Evolutionary conservation across 2,888 invertebrate genomes (phyloP).

Genomic region (Harpalus rufipes): DNA sequence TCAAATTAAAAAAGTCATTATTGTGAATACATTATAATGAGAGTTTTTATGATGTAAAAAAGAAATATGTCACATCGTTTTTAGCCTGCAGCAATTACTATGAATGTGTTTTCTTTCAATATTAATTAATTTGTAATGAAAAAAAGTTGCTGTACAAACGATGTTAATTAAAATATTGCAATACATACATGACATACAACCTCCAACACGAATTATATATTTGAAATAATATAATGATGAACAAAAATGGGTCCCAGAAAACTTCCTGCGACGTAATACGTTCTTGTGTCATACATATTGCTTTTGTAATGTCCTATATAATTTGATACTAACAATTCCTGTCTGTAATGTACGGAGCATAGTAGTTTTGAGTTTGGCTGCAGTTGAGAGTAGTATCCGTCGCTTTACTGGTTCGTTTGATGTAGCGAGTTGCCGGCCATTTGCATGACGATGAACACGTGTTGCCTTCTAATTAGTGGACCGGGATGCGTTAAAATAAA

Average conservation of each 20-base stretch:
- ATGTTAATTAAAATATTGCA: no score
- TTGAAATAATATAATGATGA: no score
- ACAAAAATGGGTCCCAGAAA: no score
- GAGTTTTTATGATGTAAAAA: background rate
- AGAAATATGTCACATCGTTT: background rate
- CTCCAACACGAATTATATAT: no score
- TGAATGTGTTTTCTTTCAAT: background rate
- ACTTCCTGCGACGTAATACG: no score
- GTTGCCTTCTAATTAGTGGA: slow-evolving; percentile 18
- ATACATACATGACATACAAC: no score
- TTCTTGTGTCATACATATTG: no score
- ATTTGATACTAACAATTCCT: no score
- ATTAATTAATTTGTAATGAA: background rate
- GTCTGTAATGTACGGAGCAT: background rate
- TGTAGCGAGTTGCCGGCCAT: slow-evolving; percentile 15
- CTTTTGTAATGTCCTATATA: no score
- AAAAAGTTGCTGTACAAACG: no score
- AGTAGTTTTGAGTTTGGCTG: background rate
- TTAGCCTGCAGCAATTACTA: background rate
- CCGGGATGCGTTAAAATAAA: slow-evolving; percentile 10
- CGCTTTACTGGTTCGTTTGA: background rate
- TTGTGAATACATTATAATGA: background rate
- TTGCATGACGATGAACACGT: slow-evolving; percentile 31
- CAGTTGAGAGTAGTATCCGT: background rate
- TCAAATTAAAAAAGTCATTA: background rate